A percentile compares a stretch with the other conserved stretches of the same genome.
These are phyloP conservation scores for Rhadina sibilatrix DNA, from an alignment of 2,113 vertebrate genomes.

Conservation along the genomic window DNA sequence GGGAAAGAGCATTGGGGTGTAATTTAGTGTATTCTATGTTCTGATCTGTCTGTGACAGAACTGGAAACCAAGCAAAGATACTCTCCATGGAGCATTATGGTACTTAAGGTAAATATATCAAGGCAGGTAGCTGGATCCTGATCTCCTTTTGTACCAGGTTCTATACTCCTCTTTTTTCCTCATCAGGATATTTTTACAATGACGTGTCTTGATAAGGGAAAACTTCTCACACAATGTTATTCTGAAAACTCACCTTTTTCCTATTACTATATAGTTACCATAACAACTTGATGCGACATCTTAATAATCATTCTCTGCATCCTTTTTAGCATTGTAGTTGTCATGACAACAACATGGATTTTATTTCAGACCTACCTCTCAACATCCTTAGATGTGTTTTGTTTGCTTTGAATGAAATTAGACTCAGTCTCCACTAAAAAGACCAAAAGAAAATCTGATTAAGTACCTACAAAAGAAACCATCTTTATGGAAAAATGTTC, in stretches of 20 bases:
- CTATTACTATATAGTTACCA: slow-evolving; percentile 59
- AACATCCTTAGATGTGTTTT: background rate
- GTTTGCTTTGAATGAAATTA: slow-evolving; percentile 43
- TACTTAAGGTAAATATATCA: background rate
- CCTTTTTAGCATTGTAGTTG: slow-evolving; percentile 67
- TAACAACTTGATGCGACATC: slow-evolving; percentile 65
- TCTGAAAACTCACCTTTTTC: slow-evolving; percentile 15
- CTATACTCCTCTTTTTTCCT: background rate
- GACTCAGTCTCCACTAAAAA: background rate
- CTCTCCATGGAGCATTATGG: background rate
- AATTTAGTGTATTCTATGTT: background rate
- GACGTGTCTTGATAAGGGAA: background rate
- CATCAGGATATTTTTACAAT: background rate
- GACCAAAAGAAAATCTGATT: slow-evolving; percentile 19
- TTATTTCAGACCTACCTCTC: slow-evolving; percentile 46
- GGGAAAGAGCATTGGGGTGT: background rate
- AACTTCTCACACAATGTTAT: slow-evolving; percentile 3
- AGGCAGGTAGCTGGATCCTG: background rate
- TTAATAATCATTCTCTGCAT: slow-evolving; percentile 51
- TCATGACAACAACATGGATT: slow-evolving; percentile 67
- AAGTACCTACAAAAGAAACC: background rate
- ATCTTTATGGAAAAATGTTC: background rate
- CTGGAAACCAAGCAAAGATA: background rate
- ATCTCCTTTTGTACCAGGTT: background rate
- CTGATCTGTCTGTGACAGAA: background rate